Evolutionary conservation across 2,888 invertebrate genomes (phyloP), one percentile per base, ranked within the genome.

Genomic region (Catocala nupta): DNA sequence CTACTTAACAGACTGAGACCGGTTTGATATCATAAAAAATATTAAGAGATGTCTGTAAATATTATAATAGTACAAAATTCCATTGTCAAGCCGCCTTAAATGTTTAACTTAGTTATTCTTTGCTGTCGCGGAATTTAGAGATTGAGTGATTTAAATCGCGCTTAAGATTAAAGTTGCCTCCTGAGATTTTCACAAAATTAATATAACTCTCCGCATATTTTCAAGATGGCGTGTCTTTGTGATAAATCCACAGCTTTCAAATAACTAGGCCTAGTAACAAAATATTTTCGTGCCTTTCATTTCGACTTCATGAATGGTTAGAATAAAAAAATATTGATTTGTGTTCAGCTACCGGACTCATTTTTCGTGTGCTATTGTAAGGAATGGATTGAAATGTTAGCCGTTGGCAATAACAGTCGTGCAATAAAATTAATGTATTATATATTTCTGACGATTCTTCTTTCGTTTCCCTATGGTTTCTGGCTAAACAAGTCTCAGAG

Each of bases 161-260:
- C 68, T 68, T 48, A 48, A 72, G 51, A 72, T 72, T 45, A 57
- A 51, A 70, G 57, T 57, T 56, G 48, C 63, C 68, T 57, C 63
- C 52, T 47, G 68, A 68, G 63, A 68, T 44, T 58, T 36, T 39
- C 33, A 45, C 53, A 16, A 53, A 63, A 52, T 68, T 55, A 49
- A 68, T 44, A 62, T 59, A 70, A 68, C 51, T 55, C 59, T 59
- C n/a, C 48, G 53, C 44, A 72, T 58, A 54, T 51, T 56, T 59
- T 25, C 42, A 25, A 12, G 12, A 45, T 13, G 43, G 44, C 25
- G 43, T 43, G 43, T 44, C 25, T 44, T 44, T 33, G 39, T 39
- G 42, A 53, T 43, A 43, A 43, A 42, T 53, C 10, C 25, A 25
- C 25, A 25, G 25, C 25, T 39, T 9, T 8, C 36, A 39, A 39